These are phyloP conservation scores for Incurvaria masculella DNA, from an alignment of 2,888 invertebrate genomes.

Conservation along the genomic window DNA sequence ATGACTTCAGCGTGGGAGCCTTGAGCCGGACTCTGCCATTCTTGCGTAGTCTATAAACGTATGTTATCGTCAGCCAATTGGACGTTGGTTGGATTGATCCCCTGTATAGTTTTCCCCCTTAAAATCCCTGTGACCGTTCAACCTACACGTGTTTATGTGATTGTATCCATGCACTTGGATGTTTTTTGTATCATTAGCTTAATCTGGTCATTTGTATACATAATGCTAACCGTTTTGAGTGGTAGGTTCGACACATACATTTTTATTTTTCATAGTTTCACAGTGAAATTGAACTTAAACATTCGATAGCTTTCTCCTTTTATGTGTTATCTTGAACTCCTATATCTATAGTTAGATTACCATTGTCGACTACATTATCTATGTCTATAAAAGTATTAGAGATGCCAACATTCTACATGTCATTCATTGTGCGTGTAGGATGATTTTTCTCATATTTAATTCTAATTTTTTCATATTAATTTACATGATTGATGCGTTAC, in stretches of 20 bases:
- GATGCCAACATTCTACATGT: no score
- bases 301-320: no score
- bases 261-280: not conserved
- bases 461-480: no score
- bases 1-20: slow-evolving; percentile 45
- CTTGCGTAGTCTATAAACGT: slow-evolving; percentile 49
- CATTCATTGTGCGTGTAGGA: no score
- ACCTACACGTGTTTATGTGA: not conserved
- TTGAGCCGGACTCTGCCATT: slow-evolving; percentile 49
- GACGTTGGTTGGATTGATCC: not conserved
- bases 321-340: no score
- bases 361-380: no score
- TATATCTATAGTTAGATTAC: no score
- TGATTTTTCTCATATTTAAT: no score
- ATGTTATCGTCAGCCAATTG: not conserved
- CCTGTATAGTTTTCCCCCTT: no score
- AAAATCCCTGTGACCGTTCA: not conserved
- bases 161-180: not conserved
- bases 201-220: not conserved
- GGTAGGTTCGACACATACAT: not conserved
- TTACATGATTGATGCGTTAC: no score
- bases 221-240: not conserved
- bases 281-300: no score
- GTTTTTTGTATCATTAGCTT: not conserved
- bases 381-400: no score